These are phyloP conservation scores for Scophthalmus maximus DNA, from an alignment of 2,113 vertebrate genomes.

Conservation along the genomic window DNA sequence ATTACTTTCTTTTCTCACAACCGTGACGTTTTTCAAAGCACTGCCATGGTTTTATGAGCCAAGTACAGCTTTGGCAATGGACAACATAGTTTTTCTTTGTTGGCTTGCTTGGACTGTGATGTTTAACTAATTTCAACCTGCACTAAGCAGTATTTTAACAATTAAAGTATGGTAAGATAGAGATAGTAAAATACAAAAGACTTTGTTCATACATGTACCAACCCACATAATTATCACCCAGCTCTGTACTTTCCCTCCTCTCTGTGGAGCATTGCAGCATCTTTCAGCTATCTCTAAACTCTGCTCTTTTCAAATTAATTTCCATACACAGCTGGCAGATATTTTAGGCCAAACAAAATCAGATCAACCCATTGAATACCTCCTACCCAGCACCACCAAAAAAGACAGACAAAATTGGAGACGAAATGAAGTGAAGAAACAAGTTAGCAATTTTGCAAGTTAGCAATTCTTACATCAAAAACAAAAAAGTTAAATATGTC, in stretches of 20 bases:
- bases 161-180: neutral
- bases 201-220: neutral
- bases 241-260: neutral
- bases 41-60: neutral
- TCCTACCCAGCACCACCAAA: neutral
- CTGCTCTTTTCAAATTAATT: slow-evolving; percentile 4
- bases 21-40: neutral
- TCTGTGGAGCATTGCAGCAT: neutral
- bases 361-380: neutral
- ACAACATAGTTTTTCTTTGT: neutral
- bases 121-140: neutral
- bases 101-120: neutral
- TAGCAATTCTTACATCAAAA: neutral
- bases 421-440: too few relatives aligned
- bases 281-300: slow-evolving; percentile 8
- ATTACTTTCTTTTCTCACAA: neutral
- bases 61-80: neutral
- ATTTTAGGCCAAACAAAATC: neutral
- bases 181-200: neutral
- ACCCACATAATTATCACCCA: neutral
- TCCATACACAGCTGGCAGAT: neutral
- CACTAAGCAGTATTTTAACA: neutral
- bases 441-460: neutral
- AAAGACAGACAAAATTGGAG: neutral
- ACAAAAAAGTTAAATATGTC: neutral